A percentile compares a stretch with the other conserved stretches of the same genome.
phyloP scores from a whole-genome alignment of 2,888 invertebrate genomes.

The Himalopsyche japonica region DNA sequence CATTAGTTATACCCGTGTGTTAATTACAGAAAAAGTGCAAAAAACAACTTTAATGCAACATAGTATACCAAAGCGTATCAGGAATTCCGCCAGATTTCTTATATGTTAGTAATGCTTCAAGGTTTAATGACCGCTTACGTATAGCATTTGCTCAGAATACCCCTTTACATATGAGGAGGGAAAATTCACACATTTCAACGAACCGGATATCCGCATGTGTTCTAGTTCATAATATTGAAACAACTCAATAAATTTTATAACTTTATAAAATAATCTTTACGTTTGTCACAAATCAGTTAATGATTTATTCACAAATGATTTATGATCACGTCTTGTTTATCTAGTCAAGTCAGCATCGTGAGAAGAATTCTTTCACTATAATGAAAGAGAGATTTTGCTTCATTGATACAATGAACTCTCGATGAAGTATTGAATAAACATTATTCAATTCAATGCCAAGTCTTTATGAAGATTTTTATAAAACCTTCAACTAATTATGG shows the following conservation, averaged over 20 bases:
- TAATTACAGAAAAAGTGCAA: too few species aligned
- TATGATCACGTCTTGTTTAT: neutral
- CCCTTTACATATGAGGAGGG: neutral
- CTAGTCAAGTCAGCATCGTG: neutral
- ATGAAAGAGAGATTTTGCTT: too few species aligned
- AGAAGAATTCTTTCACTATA: neutral
- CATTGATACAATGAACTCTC: too few species aligned
- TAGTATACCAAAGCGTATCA: too few species aligned
- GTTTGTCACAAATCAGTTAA: neutral
- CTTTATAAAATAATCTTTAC: neutral
- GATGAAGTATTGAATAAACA: too few species aligned
- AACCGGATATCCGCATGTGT: neutral
- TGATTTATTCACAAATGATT: neutral
- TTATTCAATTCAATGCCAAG: too few species aligned
- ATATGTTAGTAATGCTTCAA: neutral
- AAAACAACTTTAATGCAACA: too few species aligned
- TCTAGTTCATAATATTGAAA: neutral
- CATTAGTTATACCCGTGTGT: too few species aligned
- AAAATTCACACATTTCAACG: neutral
- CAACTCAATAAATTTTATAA: neutral
- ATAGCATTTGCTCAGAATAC: neutral
- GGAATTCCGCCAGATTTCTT: too few species aligned
- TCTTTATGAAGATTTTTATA: too few species aligned
- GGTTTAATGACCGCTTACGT: neutral
- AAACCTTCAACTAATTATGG: too few species aligned